A percentile compares a stretch with the other conserved stretches of the same genome.
These are phyloP conservation scores for Neodontobutis hainanensis DNA, from an alignment of 2,113 vertebrate genomes.

Conservation along the genomic window DNA sequence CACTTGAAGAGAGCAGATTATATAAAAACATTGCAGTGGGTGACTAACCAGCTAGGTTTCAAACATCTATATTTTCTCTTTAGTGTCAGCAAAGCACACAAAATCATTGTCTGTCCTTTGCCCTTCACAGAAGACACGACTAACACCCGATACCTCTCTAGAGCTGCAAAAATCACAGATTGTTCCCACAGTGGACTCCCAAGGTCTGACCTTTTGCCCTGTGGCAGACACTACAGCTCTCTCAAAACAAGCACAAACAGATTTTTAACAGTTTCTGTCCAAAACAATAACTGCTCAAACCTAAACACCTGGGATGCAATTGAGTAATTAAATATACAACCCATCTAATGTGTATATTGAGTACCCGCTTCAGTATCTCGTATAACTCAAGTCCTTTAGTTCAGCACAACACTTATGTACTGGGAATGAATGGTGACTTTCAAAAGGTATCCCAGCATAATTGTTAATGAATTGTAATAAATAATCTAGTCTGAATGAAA, in stretches of 20 bases:
- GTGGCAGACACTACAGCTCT: neutral
- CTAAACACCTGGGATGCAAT: too few species aligned
- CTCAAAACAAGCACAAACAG: neutral
- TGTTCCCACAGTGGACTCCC: neutral
- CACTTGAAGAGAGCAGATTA: neutral
- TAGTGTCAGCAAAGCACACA: neutral
- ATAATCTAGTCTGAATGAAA: too few species aligned
- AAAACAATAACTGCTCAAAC: neutral
- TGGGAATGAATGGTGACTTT: too few species aligned
- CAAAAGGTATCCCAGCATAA: too few species aligned
- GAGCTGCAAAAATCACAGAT: neutral
- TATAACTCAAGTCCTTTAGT: too few species aligned
- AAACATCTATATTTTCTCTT: neutral
- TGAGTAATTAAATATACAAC: too few species aligned
- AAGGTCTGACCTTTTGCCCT: neutral
- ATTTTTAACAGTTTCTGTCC: neutral
- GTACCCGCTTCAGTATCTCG: too few species aligned
- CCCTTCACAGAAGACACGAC: slow-evolving; percentile 1
- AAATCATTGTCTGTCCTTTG: neutral
- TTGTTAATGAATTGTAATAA: too few species aligned
- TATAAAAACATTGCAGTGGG: neutral
- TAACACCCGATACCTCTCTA: slow-evolving; percentile 3
- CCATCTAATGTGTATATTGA: too few species aligned
- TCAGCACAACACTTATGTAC: too few species aligned
- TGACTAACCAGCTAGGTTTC: neutral